Evolutionary conservation across 2,797 vertebrate species (phyloP), one percentile per base, ranked within the genome.

Genomic region (Galago senegalensis): DNA sequence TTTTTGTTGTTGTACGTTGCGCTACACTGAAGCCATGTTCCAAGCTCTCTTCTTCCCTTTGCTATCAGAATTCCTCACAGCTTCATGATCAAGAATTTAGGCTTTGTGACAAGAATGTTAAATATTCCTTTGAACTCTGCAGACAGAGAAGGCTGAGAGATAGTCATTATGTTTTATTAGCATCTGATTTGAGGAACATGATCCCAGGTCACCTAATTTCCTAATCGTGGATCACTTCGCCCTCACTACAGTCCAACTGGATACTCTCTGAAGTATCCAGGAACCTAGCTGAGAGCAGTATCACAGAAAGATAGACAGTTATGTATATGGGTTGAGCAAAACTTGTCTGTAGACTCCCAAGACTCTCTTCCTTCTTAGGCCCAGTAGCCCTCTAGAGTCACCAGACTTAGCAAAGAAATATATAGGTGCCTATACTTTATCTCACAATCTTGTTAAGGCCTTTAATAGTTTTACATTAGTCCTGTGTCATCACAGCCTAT

Each of bases 41-140:
- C 61, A 72, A 89, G 84, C 77, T 80, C 76, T 81, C 29, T 23
- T 93, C 92, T 89, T 88, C 72, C 43, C 49, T 82, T 88, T 67
- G 90, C 96, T 94, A 11, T 94, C 89, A 92, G 49, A 93, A 77
- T 85, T 84, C 63, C 53, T 29, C 29, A 93, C 10, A 49, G 46
- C 77, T 91, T 93, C 17, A 0, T 69, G 34, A 83, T 56, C 70
- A 77, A 94, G 67, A 90, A 91, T n/a, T 65, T 60, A 94, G 88
- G 63, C n/a, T 92, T 89, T 92, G 69, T 75, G 73, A 75, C 43
- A 90, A 83, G 88, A 95, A 95, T 80, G 43, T 20, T 93, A 96
- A 95, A 53, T 87, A 88, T 18, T 60, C 37, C 79, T 86, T 81
- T 58, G 63, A 82, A 89, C 46, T 76, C 69, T 60, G 73, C 56